A percentile compares a stretch with the other conserved stretches of the same genome.
Evolutionary conservation across 2,113 vertebrate genomes (phyloP).

Genomic region (Cercopithecus mona): DNA sequence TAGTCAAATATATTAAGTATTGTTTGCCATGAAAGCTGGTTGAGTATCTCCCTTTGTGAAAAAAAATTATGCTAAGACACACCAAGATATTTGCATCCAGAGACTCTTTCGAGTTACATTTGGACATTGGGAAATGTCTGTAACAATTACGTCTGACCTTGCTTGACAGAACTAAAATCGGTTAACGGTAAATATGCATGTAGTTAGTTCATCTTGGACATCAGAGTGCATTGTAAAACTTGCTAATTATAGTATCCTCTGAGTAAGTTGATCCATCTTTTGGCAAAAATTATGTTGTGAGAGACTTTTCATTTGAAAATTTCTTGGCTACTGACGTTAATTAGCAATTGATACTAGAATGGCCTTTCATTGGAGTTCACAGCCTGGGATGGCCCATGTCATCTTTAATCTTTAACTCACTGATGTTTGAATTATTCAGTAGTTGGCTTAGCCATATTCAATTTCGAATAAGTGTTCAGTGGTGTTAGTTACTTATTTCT

Average conservation of each 20-base stretch:
- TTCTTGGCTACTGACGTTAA: not conserved
- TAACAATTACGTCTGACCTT: not conserved
- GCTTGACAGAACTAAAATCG: slow-evolving; percentile 23
- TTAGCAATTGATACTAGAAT: not conserved
- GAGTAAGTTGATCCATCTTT: slow-evolving; percentile 28
- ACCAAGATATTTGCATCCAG: not conserved
- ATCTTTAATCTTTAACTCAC: slow-evolving; percentile 45
- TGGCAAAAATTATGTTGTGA: not conserved
- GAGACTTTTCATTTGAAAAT: slow-evolving; percentile 27
- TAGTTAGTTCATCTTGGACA: not conserved
- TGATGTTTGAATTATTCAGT: slow-evolving; percentile 65
- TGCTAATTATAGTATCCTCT: not conserved
- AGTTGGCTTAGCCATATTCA: slow-evolving; percentile 36
- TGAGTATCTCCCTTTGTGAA: not conserved
- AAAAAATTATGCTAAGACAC: not conserved
- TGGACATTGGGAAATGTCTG: slow-evolving; percentile 1
- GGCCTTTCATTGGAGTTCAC: not conserved
- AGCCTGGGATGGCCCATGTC: not conserved
- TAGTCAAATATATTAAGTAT: not conserved
- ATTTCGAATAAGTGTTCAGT: slow-evolving; percentile 54
- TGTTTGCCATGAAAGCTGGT: not conserved
- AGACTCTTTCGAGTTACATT: not conserved
- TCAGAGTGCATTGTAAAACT: not conserved
- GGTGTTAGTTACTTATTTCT: slow-evolving; percentile 39
- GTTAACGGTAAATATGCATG: not conserved